Percentiles rank a stretch among this genome's conserved stretches.
Conservation (phyloP, 37 sponge, comb jelly and placozoan genomes). For the Dysidea cf. avara region DNA sequence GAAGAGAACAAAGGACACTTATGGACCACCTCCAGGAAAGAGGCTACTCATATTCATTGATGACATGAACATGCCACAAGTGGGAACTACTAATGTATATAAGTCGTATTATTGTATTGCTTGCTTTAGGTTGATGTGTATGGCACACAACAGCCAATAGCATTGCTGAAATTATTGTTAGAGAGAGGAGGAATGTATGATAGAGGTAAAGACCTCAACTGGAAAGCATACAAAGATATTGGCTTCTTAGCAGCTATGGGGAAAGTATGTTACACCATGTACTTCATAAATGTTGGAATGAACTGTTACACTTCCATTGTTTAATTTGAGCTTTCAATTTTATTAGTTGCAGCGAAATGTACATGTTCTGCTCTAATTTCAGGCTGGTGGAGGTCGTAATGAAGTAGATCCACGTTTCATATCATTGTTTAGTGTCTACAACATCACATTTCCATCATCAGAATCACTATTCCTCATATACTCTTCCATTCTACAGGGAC, state of each 20-base stretch:
- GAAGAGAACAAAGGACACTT: conserved; percentile 97
- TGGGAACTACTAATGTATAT: neutral
- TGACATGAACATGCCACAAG: conserved; percentile 99
- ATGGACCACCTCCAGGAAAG: conserved; percentile 97
- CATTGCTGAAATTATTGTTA: conserved; percentile 93
- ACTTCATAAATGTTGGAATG: too few relatives aligned
- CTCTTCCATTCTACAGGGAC: conserved; percentile 86
- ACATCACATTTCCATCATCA: conserved; percentile 93
- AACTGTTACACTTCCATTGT: too few relatives aligned
- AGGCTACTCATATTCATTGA: conserved; percentile 93
- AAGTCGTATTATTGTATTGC: neutral
- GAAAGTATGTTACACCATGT: conserved; percentile 57
- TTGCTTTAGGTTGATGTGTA: conserved; percentile 84
- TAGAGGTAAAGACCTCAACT: conserved; percentile 96
- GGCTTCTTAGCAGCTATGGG: conserved; percentile 97
- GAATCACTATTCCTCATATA: conserved; percentile 92
- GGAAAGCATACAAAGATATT: conserved; percentile 92
- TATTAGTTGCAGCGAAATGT: too few relatives aligned
- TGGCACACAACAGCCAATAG: conserved; percentile 99
- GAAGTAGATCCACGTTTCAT: conserved; percentile 95
- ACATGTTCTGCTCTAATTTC: too few relatives aligned
- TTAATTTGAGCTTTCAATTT: too few relatives aligned
- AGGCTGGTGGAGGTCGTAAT: conserved; percentile 98
- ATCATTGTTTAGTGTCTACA: conserved; percentile 92
- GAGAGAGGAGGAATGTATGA: conserved; percentile 99